Percentiles rank a stretch among this genome's conserved stretches.
phyloP scores from a whole-genome alignment of 1,140 invertebrate genomes.

The Stenopsyche tienmushanensis region DNA sequence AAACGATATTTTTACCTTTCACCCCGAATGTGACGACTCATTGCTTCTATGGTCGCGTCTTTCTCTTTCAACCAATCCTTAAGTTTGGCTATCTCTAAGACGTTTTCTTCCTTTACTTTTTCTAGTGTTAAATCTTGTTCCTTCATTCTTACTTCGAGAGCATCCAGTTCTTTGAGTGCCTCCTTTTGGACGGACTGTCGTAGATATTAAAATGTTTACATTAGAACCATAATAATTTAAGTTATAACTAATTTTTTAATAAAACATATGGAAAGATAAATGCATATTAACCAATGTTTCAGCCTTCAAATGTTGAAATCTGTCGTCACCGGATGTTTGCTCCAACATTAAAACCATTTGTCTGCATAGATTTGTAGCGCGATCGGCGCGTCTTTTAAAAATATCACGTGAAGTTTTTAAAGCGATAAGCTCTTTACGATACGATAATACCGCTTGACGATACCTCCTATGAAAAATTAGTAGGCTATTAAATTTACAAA shows the following conservation, averaged over 20 bases:
- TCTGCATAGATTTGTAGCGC: conserved; percentile 27
- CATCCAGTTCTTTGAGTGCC: conserved; percentile 35
- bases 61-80: conserved; percentile 30
- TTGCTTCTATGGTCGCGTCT: conserved; percentile 31
- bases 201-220: not conserved
- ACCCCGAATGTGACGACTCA: conserved; percentile 34
- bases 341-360: conserved; percentile 25
- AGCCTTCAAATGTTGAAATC: conserved; percentile 20
- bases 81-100: conserved; percentile 19
- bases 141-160: conserved; percentile 33
- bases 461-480: conserved; percentile 29
- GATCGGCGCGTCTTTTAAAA: conserved; percentile 27
- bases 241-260: too few relatives aligned
- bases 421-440: conserved; percentile 27
- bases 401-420: conserved; percentile 29
- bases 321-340: conserved; percentile 14
- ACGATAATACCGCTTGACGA: conserved; percentile 3
- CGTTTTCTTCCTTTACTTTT: conserved; percentile 15
- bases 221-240: not conserved
- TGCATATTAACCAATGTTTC: conserved; percentile 30
- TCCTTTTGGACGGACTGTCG: conserved; percentile 36
- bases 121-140: conserved; percentile 30
- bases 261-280: too few relatives aligned
- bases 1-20: conserved; percentile 23
- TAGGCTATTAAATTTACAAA: too few relatives aligned